Evolutionary conservation across 2,113 vertebrate genomes (phyloP), one percentile per base, ranked within the genome.

Genomic region (Otocyon megalotis): DNA sequence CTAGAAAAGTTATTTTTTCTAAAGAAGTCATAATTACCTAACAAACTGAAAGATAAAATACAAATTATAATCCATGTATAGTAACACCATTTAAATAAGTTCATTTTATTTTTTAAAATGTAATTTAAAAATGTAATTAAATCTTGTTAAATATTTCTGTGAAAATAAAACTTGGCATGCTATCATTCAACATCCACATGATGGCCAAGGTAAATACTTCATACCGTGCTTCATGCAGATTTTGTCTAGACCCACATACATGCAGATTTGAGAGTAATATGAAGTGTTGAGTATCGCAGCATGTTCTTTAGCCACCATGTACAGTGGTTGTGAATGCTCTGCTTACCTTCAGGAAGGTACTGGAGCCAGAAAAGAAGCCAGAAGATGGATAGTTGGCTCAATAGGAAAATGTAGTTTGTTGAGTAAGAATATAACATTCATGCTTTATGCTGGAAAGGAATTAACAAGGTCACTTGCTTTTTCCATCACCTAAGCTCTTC

Each of bases 101-200:
- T n/a, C 67, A 81, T 86, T 95, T 90, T 43, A 90, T 17, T 84
- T 87, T 48, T 22, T 26, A 86, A 95, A 84, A 53, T 77, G 65
- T 93, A 56, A 53, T 72, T 48, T 22, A 32, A 90, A 95, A 84
- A 53, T 77, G 65, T 93, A 56, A 53, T 72, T 11, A 89, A 67
- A 53, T 53, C 20, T 62, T 90, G 65, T 32, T 69, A 87, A 93
- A 74, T 9, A 62, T 82, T 90, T 94, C n/a, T 79, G 8, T 88
- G 35, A 88, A 91, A 82, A 71, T 56, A 88, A 88, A 71, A 76
- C 77, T 58, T 56, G 17, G 16, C n/a, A 28, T 62, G 83, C 62
- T 37, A 26, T 56, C 15, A 79, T 50, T 48, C 54, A 92, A 37
- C 19, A 58, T 79, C 69, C 8, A 4, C 22, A 43, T 48, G 20